A percentile compares a stretch with the other conserved stretches of the same genome.
Conservation (phyloP, 2,113 vertebrate genomes). For the Callospermophilus lateralis region DNA sequence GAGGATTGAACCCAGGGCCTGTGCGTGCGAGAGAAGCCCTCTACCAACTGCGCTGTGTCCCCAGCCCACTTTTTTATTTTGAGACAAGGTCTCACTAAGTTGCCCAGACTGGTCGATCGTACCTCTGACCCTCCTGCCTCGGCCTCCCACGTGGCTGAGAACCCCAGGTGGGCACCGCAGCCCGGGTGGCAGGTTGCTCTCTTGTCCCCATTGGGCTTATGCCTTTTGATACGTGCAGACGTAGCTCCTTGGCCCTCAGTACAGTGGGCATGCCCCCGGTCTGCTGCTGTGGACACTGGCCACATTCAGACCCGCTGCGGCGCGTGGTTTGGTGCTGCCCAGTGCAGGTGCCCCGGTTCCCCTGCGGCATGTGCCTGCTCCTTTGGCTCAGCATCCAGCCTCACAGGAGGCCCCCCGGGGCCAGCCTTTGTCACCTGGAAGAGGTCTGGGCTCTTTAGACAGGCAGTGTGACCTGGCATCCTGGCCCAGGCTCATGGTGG, state of each 20-base stretch:
- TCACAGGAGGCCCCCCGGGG: too few species aligned
- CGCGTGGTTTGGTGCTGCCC: background rate
- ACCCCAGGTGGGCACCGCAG: too few species aligned
- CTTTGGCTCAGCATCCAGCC: too few species aligned
- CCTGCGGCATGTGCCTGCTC: accelerated
- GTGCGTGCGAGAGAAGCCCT: too few species aligned
- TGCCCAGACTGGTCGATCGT: too few species aligned
- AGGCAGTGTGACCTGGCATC: background rate
- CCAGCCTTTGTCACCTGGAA: background rate
- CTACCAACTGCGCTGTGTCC: too few species aligned
- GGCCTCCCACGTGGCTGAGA: background rate
- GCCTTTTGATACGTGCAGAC: too few species aligned
- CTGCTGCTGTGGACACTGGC: background rate
- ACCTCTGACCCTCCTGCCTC: background rate
- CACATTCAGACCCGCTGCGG: background rate
- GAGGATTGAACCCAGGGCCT: too few species aligned
- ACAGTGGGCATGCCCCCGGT: too few species aligned
- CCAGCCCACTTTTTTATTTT: background rate
- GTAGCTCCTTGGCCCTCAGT: background rate
- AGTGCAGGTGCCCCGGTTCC: accelerated
- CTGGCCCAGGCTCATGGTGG: accelerated
- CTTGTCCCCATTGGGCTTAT: background rate
- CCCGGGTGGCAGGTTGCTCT: too few species aligned
- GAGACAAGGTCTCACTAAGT: background rate
- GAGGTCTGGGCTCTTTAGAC: background rate